These are phyloP conservation scores for Tragulus kanchil DNA, from an alignment of 2,113 vertebrate genomes.

Conservation along the genomic window DNA sequence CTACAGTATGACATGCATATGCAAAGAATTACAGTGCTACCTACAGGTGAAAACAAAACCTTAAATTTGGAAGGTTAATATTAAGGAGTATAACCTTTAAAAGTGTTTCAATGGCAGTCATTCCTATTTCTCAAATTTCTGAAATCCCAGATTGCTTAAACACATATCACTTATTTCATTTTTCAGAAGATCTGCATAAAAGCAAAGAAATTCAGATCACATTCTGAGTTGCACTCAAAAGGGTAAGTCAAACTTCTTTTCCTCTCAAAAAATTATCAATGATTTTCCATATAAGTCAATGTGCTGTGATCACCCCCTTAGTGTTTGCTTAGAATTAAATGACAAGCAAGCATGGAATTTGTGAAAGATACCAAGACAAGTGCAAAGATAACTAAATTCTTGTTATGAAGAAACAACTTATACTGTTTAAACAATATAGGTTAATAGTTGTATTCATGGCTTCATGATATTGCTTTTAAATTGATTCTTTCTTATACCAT, in stretches of 20 bases:
- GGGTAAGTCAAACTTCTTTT: neutral
- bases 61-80: neutral
- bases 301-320: neutral
- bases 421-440: slow-evolving; percentile 3
- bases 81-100: neutral
- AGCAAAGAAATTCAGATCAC: neutral
- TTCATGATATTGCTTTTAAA: neutral
- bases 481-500: slow-evolving; percentile 5
- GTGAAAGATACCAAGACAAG: neutral
- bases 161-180: neutral
- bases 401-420: neutral
- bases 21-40: neutral
- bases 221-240: neutral
- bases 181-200: slow-evolving; percentile 14
- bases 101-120: neutral
- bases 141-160: slow-evolving; percentile 10
- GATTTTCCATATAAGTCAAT: neutral
- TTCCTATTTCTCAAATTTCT: neutral
- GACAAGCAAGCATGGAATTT: neutral
- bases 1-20: neutral
- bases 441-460: neutral
- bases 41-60: neutral
- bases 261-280: neutral
- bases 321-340: neutral
- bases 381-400: neutral